Evolutionary conservation across 2,113 vertebrate species (phyloP).

Genomic region (Thunnus thynnus): DNA sequence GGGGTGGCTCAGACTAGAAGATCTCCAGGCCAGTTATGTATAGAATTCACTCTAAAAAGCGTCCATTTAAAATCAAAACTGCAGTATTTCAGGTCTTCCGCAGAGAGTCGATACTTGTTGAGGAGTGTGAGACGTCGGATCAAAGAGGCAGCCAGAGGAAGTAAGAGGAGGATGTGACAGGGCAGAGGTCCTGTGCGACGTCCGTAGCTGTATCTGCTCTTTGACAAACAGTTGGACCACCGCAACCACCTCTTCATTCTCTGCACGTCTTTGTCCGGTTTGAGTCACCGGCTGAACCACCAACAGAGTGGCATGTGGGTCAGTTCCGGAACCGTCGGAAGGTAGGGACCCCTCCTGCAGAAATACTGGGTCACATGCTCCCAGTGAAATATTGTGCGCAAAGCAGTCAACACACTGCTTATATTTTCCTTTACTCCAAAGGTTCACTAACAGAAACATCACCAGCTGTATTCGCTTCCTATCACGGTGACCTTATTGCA

Average conservation of each 20-base stretch:
- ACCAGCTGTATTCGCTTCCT: not conserved
- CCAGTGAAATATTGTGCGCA: slow-evolving; percentile 40
- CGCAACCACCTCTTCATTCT: slow-evolving; percentile 13
- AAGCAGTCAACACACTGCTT: slow-evolving; percentile 37
- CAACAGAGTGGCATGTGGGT: slow-evolving; percentile 86
- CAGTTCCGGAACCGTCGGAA: slow-evolving; percentile 86
- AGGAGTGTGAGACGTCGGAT: slow-evolving; percentile 19
- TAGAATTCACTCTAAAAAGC: slow-evolving; percentile 3
- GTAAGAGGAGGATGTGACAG: slow-evolving; percentile 69
- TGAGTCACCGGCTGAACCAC: slow-evolving; percentile 72
- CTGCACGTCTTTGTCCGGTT: slow-evolving; percentile 68
- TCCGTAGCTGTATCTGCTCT: slow-evolving; percentile 34
- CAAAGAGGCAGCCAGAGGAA: slow-evolving; percentile 32
- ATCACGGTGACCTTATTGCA: not conserved
- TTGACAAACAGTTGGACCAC: slow-evolving; percentile 41
- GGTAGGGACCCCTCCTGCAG: slow-evolving; percentile 79
- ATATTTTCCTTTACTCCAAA: not conserved
- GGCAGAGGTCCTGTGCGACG: slow-evolving; percentile 54
- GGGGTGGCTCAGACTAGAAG: slow-evolving; percentile 56
- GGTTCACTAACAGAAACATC: not conserved
- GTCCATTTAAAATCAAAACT: not conserved
- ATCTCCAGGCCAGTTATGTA: slow-evolving; percentile 44
- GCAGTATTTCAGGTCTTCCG: not conserved
- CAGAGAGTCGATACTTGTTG: slow-evolving; percentile 25
- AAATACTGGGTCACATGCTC: slow-evolving; percentile 72